These are phyloP conservation scores for Lasioglossum malachurum DNA, from an alignment of 2,888 invertebrate species.

Conservation along the genomic window DNA sequence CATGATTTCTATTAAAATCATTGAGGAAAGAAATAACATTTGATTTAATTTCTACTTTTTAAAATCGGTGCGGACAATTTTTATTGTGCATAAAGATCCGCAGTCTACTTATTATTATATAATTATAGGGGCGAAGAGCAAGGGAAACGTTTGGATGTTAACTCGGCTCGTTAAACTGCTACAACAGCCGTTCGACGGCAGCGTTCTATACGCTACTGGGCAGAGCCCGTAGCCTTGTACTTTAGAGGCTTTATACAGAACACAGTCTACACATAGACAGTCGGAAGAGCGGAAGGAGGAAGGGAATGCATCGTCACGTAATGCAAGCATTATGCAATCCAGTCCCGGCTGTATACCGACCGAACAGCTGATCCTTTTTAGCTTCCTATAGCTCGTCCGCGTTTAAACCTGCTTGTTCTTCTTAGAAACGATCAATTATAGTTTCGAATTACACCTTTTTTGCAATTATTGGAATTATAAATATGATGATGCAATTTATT, in stretches of 20 bases:
- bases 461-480: no score
- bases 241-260: conserved; percentile 54
- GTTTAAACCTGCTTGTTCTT: background rate
- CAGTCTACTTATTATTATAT: no score
- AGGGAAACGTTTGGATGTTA: background rate
- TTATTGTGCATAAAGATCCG: no score
- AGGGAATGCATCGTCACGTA: conserved; percentile 68
- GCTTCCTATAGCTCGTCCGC: conserved; percentile 13
- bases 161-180: background rate
- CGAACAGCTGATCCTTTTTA: conserved; percentile 71
- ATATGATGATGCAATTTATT: no score
- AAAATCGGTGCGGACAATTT: no score
- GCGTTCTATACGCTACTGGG: conserved; percentile 43
- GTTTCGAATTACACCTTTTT: background rate
- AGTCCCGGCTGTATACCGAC: conserved; percentile 51
- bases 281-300: conserved; percentile 59
- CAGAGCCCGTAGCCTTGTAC: conserved; percentile 67
- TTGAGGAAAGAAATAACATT: no score
- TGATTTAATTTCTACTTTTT: no score
- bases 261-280: conserved; percentile 41
- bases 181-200: background rate
- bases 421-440: background rate
- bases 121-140: background rate
- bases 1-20: no score
- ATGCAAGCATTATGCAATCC: conserved; percentile 67